Base-by-base conservation (phyloP, 2,797 vertebrate species). In the Pogoniulus pusillus region DNA sequence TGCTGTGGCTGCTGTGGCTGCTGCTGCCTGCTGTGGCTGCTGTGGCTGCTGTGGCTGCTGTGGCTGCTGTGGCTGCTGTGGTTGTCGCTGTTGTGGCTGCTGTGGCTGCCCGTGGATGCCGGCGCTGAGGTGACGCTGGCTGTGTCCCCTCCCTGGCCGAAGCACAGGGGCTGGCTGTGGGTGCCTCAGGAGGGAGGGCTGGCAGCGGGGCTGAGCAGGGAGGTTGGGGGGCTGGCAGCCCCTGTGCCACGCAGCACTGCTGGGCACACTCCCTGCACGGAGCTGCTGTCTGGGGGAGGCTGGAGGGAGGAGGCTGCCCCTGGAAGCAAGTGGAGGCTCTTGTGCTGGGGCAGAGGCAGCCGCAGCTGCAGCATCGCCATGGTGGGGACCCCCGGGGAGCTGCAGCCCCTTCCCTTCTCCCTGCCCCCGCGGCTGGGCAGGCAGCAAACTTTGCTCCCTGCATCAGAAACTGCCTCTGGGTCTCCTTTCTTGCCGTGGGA, bases 401-500 rank as follows among this genome's bases (percentile, higher is more conserved):
- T 39, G 37, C 37, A 39, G 37, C 37, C 11, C 37, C 37, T 39
- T 11, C 30, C 30, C 32, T 53, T 87, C 24, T 30, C 3, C 34
- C 6, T 9, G 3, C 14, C 9, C 4, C 12, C 0, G 0, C 19
- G 66, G 47, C 34, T 17, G 23, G 23, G 10, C 22, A 14, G 16
- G 13, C 34, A 71, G 32, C 39, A 54, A 66, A 16, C 41, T 63
- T 43, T 29, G 9, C 16, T 82, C 14, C n/a, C 19, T 4, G 32
- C 12, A 59, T 39, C 7, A 65, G 17, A 47, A 39, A 23, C 26
- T 55, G 32, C 14, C 37, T 13, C 27, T 10, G 43, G 43, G 43
- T 45, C 43, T 5, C 45, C 43, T 60, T 23, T 35, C 9, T 45
- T 65, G 34, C 47, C 4, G 0, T 26, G 23, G 60, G 12, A 19